Evolutionary conservation across 2,888 invertebrate species (phyloP), one percentile per base, ranked within the genome.

Genomic region (Laspeyria flexula): DNA sequence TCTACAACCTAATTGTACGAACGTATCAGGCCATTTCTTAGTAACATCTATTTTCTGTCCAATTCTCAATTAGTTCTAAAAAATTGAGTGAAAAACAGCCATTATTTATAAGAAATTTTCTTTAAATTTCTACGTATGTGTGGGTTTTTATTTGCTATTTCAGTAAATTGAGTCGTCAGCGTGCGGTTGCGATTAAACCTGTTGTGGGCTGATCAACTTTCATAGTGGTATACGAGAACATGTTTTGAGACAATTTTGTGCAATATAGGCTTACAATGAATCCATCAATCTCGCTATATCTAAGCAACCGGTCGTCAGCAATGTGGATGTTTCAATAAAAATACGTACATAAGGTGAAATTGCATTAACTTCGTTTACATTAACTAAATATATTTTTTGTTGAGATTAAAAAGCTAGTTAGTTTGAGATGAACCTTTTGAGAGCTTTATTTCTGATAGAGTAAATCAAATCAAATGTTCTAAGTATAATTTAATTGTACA

Each of bases 191-290:
- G 42, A 53, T 55, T 10, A 46, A 56, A 60, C 63, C 43, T 55
- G 54, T 57, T 54, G 43, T 54, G 50, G 25, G 25, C 41, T 51
- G 51, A 58, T 64, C 61, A 55, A 58, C 60, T 66, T 65, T 55
- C 64, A 43, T 57, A 48, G 56, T 25, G 29, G 42, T 34, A 43
- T 21, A 44, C 31, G 45, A 55, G 43, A 66, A 64, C 64, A 51
- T 55, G 64, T 64, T 60, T 55, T 44, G 43, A 54, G 40, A 49
- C 53, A 56, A 65, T 66, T 62, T 44, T 52, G 42, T 49, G 60
- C 44, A 60, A 56, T 60, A 54, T 60, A 61, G 55, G 64, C 55
- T 53, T 66, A 39, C 34, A 37, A 53, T 11, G 11, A 27, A 42
- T 45, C 16, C 41, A 45, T 45, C 35, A 44, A 13, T 41, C 35